These are phyloP conservation scores for Coptotermes formosanus DNA, from an alignment of 1,140 invertebrate genomes.

Conservation along the genomic window DNA sequence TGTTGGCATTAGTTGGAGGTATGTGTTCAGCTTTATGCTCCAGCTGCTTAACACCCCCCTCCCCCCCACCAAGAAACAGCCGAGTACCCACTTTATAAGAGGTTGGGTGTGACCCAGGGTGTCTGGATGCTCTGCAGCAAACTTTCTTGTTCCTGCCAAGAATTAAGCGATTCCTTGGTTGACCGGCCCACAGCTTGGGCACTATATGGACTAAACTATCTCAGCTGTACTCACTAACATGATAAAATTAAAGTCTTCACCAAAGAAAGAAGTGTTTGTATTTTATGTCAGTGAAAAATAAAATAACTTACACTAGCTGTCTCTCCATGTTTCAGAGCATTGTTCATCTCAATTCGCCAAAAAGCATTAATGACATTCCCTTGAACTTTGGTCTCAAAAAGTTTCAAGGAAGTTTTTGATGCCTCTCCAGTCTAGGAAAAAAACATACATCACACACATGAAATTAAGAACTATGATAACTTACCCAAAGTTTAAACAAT, in stretches of 20 bases:
- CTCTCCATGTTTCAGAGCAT: slow-evolving; percentile 57
- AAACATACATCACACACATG: neutral
- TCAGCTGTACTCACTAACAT: neutral
- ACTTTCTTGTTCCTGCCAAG: too few relatives aligned
- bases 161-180: too few relatives aligned
- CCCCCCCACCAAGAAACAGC: too few relatives aligned
- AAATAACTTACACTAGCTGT: slow-evolving; percentile 51
- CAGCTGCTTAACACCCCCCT: too few relatives aligned
- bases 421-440: slow-evolving; percentile 53
- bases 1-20: too few relatives aligned
- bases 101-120: too few relatives aligned
- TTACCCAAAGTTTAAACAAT: neutral
- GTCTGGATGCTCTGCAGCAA: too few relatives aligned
- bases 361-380: slow-evolving; percentile 53
- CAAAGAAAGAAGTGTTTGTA: too few relatives aligned
- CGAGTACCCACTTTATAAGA: too few relatives aligned
- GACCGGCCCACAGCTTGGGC: too few relatives aligned
- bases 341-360: slow-evolving; percentile 63
- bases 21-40: too few relatives aligned
- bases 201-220: neutral
- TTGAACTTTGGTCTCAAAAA: slow-evolving; percentile 55
- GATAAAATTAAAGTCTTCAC: neutral
- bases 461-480: neutral
- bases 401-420: slow-evolving; percentile 60
- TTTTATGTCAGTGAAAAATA: neutral